Percentiles rank a stretch among this genome's conserved stretches.
Conservation (phyloP, 2,888 invertebrate species). For the Hypolimnas misippus region DNA sequence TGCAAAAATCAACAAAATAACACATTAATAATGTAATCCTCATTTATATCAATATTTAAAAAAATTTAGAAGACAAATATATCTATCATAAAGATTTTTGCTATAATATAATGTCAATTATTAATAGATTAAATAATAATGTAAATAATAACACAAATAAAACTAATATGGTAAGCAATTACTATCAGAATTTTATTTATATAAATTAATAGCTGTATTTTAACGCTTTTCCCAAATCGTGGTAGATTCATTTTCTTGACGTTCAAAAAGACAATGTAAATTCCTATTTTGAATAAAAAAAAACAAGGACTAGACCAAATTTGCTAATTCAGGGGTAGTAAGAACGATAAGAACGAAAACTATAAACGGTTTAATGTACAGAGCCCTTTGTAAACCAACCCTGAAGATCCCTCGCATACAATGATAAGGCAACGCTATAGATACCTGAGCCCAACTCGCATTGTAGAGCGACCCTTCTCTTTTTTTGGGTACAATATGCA, state of each 20-base stretch:
- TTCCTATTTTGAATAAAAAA: no score
- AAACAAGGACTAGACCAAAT: background rate
- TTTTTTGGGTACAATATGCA: constrained; percentile 76
- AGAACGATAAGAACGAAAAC: background rate
- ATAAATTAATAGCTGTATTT: no score
- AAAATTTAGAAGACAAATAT: no score
- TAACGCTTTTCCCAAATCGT: no score
- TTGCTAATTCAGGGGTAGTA: background rate
- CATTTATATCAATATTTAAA: background rate
- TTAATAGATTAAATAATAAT: no score
- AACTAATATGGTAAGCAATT: no score
- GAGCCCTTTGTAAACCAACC: constrained; percentile 15
- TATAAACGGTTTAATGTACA: constrained; percentile 11
- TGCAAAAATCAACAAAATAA: constrained; percentile 40
- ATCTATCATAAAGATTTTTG: no score
- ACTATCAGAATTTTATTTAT: no score
- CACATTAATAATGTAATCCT: background rate
- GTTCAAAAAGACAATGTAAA: no score
- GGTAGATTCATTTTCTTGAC: no score
- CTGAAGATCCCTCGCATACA: constrained; percentile 22
- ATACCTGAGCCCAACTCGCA: constrained; percentile 52
- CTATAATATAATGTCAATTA: no score
- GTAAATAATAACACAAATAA: no score
- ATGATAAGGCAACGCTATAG: constrained; percentile 32
- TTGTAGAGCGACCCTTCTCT: constrained; percentile 72